Evolutionary conservation across 2,888 invertebrate genomes (phyloP).

Genomic region (Drosophila anomelani): DNA sequence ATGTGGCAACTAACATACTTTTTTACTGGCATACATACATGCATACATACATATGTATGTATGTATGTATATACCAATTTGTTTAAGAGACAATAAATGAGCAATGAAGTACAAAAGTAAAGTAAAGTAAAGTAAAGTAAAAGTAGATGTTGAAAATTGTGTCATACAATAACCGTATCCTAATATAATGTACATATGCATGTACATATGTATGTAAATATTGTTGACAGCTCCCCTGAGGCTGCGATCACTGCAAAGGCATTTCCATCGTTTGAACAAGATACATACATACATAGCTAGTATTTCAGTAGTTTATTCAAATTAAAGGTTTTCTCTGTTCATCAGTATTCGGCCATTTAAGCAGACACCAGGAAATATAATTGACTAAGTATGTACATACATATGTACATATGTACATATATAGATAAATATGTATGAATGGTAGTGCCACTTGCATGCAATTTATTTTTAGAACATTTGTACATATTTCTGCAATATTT

Average conservation of each 20-base stretch:
- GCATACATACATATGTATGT: too few relatives aligned
- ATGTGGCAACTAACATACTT: neutral
- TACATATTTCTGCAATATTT: neutral
- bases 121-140: too few relatives aligned
- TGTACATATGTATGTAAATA: too few relatives aligned
- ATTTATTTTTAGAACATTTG: too few relatives aligned
- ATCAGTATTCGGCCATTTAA: neutral
- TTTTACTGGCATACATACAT: neutral
- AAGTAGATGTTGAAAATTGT: neutral
- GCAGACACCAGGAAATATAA: neutral
- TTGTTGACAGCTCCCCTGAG: too few relatives aligned
- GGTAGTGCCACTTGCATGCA: too few relatives aligned
- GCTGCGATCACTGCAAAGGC: conserved; percentile 5
- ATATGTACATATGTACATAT: neutral
- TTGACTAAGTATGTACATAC: neutral
- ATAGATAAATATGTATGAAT: too few relatives aligned
- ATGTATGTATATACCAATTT: neutral
- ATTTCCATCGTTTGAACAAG: neutral
- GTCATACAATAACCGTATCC: conserved; percentile 5
- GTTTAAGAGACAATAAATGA: neutral
- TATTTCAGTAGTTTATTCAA: conserved; percentile 4
- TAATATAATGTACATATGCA: too few relatives aligned
- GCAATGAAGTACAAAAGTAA: neutral
- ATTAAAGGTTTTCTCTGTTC: conserved; percentile 2
- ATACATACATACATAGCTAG: too few relatives aligned